Evolutionary conservation across 2,797 vertebrate genomes (phyloP).

Genomic region (Choloepus didactylus): DNA sequence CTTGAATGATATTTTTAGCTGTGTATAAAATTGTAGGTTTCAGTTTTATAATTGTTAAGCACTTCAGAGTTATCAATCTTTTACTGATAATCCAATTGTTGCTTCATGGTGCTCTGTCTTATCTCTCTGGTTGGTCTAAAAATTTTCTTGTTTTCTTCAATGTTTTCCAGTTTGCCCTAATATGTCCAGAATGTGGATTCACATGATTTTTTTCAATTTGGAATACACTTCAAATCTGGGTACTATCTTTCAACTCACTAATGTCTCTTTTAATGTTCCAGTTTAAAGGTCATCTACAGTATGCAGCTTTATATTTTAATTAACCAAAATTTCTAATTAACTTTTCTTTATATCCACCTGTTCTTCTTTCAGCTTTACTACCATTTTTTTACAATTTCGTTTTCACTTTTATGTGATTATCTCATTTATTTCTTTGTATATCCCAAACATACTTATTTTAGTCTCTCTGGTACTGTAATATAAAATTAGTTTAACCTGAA

Average conservation of each 20-base stretch:
- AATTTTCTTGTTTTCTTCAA: neutral
- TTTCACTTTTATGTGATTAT: neutral
- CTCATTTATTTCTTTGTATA: neutral
- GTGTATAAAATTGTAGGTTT: neutral
- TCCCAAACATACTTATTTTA: neutral
- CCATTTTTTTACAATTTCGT: neutral
- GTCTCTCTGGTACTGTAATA: neutral
- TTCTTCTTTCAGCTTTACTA: neutral
- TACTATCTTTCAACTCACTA: neutral
- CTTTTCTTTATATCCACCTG: neutral
- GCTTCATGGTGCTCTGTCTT: rapidly evolving
- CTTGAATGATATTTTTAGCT: neutral
- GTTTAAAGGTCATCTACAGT: neutral
- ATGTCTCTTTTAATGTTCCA: neutral
- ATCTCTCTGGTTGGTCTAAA: neutral
- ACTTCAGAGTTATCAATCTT: neutral
- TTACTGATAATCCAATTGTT: rapidly evolving
- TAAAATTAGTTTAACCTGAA: neutral
- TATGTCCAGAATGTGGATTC: neutral
- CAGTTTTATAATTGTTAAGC: neutral
- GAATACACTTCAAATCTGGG: neutral
- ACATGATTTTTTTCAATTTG: neutral
- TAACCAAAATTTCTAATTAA: neutral
- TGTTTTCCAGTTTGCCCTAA: no score
- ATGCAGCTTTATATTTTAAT: neutral